These are phyloP conservation scores for Burhinus bistriatus DNA, from an alignment of 2,113 vertebrate species.

Conservation along the genomic window DNA sequence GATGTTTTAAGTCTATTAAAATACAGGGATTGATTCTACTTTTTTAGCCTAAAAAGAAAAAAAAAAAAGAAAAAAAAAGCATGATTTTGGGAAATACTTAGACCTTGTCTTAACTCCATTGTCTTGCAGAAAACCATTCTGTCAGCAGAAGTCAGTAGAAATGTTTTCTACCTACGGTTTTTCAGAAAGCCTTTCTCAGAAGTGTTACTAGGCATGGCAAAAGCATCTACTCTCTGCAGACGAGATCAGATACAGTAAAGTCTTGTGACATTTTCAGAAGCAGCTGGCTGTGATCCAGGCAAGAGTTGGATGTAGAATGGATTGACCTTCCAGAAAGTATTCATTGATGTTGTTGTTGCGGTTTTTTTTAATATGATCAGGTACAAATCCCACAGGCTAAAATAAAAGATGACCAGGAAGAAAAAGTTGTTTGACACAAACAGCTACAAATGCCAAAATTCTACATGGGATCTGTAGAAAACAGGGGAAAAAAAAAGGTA, in stretches of 20 bases:
- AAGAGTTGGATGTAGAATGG: background rate
- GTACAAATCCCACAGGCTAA: background rate
- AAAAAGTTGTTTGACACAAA: background rate
- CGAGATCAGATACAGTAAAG: background rate
- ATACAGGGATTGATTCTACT: background rate
- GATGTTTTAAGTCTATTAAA: background rate
- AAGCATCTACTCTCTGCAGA: background rate
- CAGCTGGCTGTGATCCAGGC: background rate
- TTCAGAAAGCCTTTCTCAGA: background rate
- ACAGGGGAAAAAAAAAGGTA: fast-evolving
- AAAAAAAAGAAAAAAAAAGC: background rate
- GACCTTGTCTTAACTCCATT: background rate
- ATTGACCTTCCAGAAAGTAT: background rate
- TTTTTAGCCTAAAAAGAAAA: background rate
- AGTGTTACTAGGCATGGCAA: background rate
- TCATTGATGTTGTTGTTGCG: background rate
- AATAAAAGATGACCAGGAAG: background rate
- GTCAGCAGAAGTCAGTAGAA: background rate
- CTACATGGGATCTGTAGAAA: background rate
- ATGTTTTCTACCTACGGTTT: background rate
- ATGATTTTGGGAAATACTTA: background rate
- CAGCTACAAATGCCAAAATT: background rate
- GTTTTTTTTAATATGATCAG: background rate
- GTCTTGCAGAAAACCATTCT: background rate
- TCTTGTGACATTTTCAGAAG: background rate